Evolutionary conservation across 2,888 invertebrate species (phyloP).

Genomic region (Chrysotoxum bicinctum): DNA sequence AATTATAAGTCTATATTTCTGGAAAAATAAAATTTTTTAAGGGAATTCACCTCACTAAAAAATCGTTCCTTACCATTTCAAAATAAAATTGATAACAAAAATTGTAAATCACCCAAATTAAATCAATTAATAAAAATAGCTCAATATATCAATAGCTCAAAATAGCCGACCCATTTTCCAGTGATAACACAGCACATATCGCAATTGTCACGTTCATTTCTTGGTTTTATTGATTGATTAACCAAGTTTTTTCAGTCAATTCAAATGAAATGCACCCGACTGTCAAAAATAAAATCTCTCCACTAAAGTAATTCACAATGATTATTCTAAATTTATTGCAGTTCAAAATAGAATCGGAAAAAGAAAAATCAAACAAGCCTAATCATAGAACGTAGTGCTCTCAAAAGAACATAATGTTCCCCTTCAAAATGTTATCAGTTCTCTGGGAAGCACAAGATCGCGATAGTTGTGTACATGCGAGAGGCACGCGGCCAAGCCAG

Average conservation of each 20-base stretch:
- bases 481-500: conserved; percentile 10
- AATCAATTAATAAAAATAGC: not conserved
- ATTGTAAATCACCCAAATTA: not conserved
- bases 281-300: not conserved
- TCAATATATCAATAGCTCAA: not conserved
- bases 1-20: not conserved
- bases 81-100: not conserved
- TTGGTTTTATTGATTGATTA: conserved; percentile 17
- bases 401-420: not conserved
- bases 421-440: conserved; percentile 10
- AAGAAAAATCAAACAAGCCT: not conserved
- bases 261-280: not conserved
- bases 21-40: not conserved
- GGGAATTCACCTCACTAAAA: not conserved
- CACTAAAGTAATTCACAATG: not conserved
- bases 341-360: not conserved
- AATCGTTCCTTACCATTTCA: not conserved
- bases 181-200: not conserved
- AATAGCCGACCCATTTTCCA: not conserved
- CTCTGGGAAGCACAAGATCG: conserved; percentile 14
- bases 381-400: not conserved
- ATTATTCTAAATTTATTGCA: not conserved
- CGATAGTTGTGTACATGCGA: not conserved
- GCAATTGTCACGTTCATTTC: not conserved
- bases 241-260: not conserved